Evolutionary conservation across 2,797 vertebrate species (phyloP).

Genomic region (Neosilurus hyrtlii): DNA sequence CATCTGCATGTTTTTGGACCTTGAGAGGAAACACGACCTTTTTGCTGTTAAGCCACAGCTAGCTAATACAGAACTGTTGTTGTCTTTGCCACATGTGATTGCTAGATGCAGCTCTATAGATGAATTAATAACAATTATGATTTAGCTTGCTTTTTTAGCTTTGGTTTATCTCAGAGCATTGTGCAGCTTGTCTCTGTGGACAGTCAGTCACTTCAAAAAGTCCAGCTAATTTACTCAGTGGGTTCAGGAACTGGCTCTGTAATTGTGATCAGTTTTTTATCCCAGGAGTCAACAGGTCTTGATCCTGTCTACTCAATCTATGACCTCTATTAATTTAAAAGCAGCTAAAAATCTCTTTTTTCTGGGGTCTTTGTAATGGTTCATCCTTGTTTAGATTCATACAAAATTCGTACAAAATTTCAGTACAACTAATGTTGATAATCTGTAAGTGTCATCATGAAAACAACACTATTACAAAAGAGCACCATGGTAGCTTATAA

Average conservation of each 20-base stretch:
- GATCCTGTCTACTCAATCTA: slow-evolving; percentile 53
- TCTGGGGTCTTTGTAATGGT: slow-evolving; percentile 14
- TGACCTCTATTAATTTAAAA: slow-evolving; percentile 57
- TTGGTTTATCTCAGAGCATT: slow-evolving; percentile 42
- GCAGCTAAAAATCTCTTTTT: slow-evolving; percentile 32
- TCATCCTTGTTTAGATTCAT: slow-evolving; percentile 14
- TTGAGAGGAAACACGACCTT: too few species aligned
- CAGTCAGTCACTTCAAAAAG: slow-evolving; percentile 59
- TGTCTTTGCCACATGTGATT: neutral
- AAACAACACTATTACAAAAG: slow-evolving; percentile 25
- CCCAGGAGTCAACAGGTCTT: slow-evolving; percentile 40
- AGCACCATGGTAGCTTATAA: neutral
- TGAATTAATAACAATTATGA: slow-evolving; percentile 4
- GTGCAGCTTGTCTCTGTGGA: slow-evolving; percentile 58
- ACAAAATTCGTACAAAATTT: neutral
- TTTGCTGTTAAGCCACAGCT: too few species aligned
- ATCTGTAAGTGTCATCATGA: neutral
- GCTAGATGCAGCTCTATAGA: neutral
- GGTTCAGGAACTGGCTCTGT: slow-evolving; percentile 66
- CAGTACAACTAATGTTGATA: neutral
- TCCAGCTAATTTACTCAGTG: slow-evolving; percentile 68
- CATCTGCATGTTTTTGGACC: too few species aligned
- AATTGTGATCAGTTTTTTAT: slow-evolving; percentile 74
- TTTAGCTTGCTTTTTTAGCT: neutral
- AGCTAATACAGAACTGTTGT: neutral